Percentiles rank a stretch among this genome's conserved stretches.
Conservation (phyloP, 1,140 invertebrate genomes). For the Lanistes nyassanus region DNA sequence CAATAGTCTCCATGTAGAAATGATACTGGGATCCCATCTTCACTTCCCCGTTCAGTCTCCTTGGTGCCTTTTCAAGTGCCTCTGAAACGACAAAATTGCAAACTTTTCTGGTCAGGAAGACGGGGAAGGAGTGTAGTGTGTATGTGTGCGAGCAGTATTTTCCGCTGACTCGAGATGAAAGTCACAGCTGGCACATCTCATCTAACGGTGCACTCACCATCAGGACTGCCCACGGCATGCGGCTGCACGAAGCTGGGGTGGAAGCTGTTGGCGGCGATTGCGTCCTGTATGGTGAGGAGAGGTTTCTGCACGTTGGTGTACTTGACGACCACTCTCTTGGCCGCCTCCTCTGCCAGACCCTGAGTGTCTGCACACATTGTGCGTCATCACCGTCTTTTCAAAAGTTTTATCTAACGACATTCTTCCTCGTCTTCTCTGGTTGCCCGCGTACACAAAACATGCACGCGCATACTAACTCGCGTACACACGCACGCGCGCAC, state of each 20-base stretch:
- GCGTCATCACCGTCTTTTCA: too few relatives aligned
- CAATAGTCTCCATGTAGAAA: slow-evolving; percentile 43
- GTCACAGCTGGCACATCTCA: too few relatives aligned
- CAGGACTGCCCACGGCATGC: neutral
- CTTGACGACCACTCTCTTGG: slow-evolving; percentile 9
- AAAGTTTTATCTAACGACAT: too few relatives aligned
- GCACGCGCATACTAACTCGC: neutral
- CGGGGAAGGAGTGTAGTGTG: too few relatives aligned
- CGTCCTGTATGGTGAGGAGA: slow-evolving; percentile 13
- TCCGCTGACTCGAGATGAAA: too few relatives aligned
- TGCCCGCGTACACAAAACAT: too few relatives aligned
- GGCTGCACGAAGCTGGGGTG: neutral
- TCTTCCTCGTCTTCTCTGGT: too few relatives aligned
- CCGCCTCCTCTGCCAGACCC: slow-evolving; percentile 2
- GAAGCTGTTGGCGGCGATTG: slow-evolving; percentile 16
- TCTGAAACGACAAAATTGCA: too few relatives aligned
- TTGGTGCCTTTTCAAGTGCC: too few relatives aligned
- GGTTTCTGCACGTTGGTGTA: slow-evolving; percentile 7
- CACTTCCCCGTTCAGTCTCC: too few relatives aligned
- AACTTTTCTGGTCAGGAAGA: too few relatives aligned
- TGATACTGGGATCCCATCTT: slow-evolving; percentile 33
- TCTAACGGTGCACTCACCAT: neutral
- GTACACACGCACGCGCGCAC: neutral
- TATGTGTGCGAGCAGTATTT: too few relatives aligned
- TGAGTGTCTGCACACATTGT: neutral